Conservation (phyloP, 1,140 invertebrate species). For the Linepithema humile region DNA sequence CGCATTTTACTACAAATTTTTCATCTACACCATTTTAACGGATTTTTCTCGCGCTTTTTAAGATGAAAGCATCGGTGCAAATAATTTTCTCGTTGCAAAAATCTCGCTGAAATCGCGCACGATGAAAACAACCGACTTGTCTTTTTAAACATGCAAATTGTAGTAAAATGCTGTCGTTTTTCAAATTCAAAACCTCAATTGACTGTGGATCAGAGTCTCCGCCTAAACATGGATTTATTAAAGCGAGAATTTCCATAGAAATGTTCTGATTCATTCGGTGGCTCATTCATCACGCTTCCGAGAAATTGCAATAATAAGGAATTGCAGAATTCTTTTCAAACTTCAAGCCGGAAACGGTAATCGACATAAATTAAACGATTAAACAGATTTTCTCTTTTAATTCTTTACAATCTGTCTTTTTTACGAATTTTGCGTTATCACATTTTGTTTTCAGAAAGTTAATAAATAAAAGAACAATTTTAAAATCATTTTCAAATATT, state of each 20-base stretch:
- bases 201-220: not conserved
- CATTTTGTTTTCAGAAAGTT: not conserved
- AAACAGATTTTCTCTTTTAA: slow-evolving; percentile 23
- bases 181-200: slow-evolving; percentile 4
- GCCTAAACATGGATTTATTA: slow-evolving; percentile 30
- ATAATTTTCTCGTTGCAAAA: not conserved
- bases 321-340: slow-evolving; percentile 4
- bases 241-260: slow-evolving; percentile 23
- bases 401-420: not conserved
- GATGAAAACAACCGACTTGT: not conserved
- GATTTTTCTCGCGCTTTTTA: not conserved
- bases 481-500: not conserved
- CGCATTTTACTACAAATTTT: not conserved
- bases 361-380: slow-evolving; percentile 1
- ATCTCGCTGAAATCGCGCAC: not conserved
- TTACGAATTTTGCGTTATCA: not conserved
- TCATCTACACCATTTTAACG: not conserved
- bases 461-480: not conserved
- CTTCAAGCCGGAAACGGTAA: not conserved
- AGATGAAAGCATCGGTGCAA: not conserved
- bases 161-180: slow-evolving; percentile 15
- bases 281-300: slow-evolving; percentile 33
- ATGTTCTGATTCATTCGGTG: slow-evolving; percentile 25
- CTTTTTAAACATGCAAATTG: slow-evolving; percentile 6
- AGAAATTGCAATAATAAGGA: slow-evolving; percentile 4